Base-by-base conservation (phyloP, 2,888 invertebrate genomes). In the Patella ulyssiponensis region DNA sequence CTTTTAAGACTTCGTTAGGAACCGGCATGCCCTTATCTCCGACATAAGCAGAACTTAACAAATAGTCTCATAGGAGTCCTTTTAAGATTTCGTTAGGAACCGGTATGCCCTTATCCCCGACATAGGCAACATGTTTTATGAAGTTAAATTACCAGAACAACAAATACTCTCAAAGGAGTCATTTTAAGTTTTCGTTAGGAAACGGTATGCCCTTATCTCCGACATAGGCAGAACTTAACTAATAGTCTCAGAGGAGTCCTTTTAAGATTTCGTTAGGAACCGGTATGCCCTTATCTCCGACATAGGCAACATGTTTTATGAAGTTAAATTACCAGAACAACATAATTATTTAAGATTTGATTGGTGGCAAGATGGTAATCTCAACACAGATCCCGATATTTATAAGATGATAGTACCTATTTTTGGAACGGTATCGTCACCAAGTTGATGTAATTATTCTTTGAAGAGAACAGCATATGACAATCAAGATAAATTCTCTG, bases 111-210 rank as follows among this genome's bases (percentile, higher is more conserved):
- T 80, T n/a, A 75, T 74, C 51, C 27, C 75, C 52, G 80, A 80
- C 69, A 53, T 80, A 17, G 78, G 78, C 54, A 33, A n/a, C 4
- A 80, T 80, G 80, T 78, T 79, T 70, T 69, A 79, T 27, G 71
- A 72, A 23, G 69, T 80, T 54, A 27, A 20, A 3, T 75, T 81
- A 5, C 20, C 27, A 33, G 15, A 20, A 15, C 17, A 69, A 20
- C n/a, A n/a, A n/a, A n/a, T n/a, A n/a, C n/a, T n/a, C n/a, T n/a
- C n/a, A n/a, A n/a, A n/a, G n/a, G n/a, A n/a, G n/a, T n/a, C n/a
- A n/a, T n/a, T n/a, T n/a, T n/a, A n/a, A n/a, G n/a, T n/a, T n/a
- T n/a, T n/a, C n/a, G n/a, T n/a, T n/a, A n/a, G n/a, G n/a, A n/a
- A n/a, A n/a, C n/a, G n/a, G n/a, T n/a, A n/a, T n/a, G n/a, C n/a